phyloP scores from a whole-genome alignment of 2,888 invertebrate species.

The Julus scanicus region DNA sequence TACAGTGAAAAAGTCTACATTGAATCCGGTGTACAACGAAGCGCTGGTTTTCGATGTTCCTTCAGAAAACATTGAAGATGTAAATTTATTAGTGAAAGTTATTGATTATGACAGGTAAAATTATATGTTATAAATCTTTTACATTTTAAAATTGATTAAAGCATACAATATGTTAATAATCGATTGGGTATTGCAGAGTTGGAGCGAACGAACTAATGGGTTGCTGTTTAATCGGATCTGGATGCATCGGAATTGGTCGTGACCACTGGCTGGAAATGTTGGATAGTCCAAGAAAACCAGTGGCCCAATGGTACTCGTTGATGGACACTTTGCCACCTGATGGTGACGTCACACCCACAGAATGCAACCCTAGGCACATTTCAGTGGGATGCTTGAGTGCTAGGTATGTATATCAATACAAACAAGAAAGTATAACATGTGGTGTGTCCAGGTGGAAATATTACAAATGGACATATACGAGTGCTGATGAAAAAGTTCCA shows the following conservation, averaged over 20 bases:
- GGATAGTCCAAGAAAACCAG: constrained; percentile 83
- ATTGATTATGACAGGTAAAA: constrained; percentile 88
- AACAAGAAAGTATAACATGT: too few species aligned
- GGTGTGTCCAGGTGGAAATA: too few species aligned
- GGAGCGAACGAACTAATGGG: constrained; percentile 89
- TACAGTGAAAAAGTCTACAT: constrained; percentile 85
- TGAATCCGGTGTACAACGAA: constrained; percentile 92
- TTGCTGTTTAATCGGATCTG: constrained; percentile 80
- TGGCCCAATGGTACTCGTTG: constrained; percentile 85
- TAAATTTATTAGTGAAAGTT: constrained; percentile 84
- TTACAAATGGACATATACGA: too few species aligned
- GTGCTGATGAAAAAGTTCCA: too few species aligned
- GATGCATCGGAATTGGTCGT: constrained; percentile 79
- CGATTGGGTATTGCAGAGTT: constrained; percentile 72
- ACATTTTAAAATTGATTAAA: too few species aligned
- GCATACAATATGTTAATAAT: background rate
- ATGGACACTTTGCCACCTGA: constrained; percentile 60
- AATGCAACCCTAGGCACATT: constrained; percentile 52
- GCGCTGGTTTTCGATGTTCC: constrained; percentile 93
- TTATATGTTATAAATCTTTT: background rate
- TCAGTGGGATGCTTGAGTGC: constrained; percentile 53
- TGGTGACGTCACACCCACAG: constrained; percentile 48
- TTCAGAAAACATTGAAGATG: constrained; percentile 82
- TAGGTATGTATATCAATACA: constrained; percentile 6
- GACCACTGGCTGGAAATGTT: constrained; percentile 89